Base-by-base conservation (phyloP, 2,888 invertebrate species). In the Elegia similella region DNA sequence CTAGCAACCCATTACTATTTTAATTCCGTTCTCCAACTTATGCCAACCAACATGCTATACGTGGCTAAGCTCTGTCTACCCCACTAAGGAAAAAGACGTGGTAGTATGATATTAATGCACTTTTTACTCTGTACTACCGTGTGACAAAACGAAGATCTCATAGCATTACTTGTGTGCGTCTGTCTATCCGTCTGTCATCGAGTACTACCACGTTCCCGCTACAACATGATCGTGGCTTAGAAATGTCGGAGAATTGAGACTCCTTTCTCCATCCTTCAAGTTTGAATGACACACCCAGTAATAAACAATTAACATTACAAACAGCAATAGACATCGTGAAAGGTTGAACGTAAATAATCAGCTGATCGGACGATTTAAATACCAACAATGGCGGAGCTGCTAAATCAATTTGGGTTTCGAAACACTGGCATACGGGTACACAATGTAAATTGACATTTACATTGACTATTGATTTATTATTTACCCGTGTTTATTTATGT, bases 351-450 rank as follows among this genome's bases (percentile, higher is more conserved):
- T 77, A 75, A 76, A 78, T 78, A 82, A 88, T 88, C 88, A 82
- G 79, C 76, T 81, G 83, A 87, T 88, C 82, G 70, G 72, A 76
- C 80, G 82, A 83, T 81, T 83, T 87, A 88, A 88, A 88, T 88
- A 86, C 84, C 86, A 84, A 85, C 83, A 86, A 85, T 79, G 72
- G 76, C 73, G 72, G 61, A 68, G 65, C 66, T 75, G 76, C 73
- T 78, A 82, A 78, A 79, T 80, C 72, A 70, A 69, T 71, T 69
- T 56, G 12, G n/a, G 69, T 77, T 79, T 69, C 60, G 73, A 73
- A 80, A 76, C 68, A 65, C 68, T 57, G 65, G 61, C 57, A 66
- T 50, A 60, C 62, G 68, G 59, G 61, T 66, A 66, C 66, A 71
- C 75, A 75, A 73, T 73, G 74, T 76, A 73, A 78, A 84, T 73